Base-by-base conservation (phyloP, 2,888 invertebrate genomes). In the Polydesmus complanatus region DNA sequence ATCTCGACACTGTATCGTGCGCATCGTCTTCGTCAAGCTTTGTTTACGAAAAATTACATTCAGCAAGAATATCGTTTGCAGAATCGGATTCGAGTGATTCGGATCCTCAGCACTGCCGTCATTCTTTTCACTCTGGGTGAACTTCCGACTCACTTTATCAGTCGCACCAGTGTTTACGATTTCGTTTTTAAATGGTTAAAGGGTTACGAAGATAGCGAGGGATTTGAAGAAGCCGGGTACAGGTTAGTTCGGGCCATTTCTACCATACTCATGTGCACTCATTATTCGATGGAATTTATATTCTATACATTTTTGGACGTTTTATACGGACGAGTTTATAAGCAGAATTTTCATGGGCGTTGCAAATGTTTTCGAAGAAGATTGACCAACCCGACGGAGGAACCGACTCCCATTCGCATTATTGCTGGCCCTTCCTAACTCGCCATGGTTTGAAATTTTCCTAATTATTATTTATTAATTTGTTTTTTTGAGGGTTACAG, bases 161-260 rank as follows among this genome's bases (percentile, higher is more conserved):
- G 52, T 27, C 52, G 49, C n/a, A 60, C 22, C 63, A 67, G 11
- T 63, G 14, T 37, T 37, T 37, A 37, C 14, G 14, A 14, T 37
- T 37, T 37, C 5, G 14, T 37, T 8, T 37, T 37, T 8, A 37
- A 37, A 37, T 37, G 14, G 5, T 14, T 37, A 8, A 14, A 37
- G 8, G 37, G 37, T 8, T 37, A 37, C 37, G 37, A 37, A 37
- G 5, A 37, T 37, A 14, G 14, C 37, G 5, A 8, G 8, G 14
- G 8, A 8, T 37, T 37, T 37, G 8, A 37, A 14, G 8, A 37
- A 14, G 14, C 37, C 5, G 14, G 8, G 5, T 37, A 37, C 14
- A 37, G 37, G 14, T 66, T 56, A 2, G n/a, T 56, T 11, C 37
- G 56, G 18, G 22, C 27, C 21, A 21, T 5, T 18, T 56, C 56